Conservation (phyloP, 2,113 vertebrate genomes). For the Gallinago media region DNA sequence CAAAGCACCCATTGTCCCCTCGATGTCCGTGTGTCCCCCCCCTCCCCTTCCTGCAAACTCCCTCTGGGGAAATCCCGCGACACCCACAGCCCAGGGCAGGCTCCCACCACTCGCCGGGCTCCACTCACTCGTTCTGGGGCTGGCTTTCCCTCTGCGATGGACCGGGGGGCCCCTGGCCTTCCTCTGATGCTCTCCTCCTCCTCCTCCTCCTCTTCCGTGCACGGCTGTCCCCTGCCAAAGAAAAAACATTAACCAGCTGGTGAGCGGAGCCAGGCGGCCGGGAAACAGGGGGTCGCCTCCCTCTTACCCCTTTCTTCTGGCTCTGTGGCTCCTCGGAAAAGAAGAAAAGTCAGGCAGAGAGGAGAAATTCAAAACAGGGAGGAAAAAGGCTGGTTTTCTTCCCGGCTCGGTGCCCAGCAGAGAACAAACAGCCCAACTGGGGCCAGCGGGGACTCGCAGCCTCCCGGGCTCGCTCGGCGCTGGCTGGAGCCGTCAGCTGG, state of each 20-base stretch:
- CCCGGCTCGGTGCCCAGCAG: not conserved
- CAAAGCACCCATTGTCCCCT: not conserved
- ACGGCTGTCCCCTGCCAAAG: not conserved
- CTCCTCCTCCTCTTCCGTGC: not conserved
- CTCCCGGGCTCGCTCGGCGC: not conserved
- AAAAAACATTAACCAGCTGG: conserved; percentile 45
- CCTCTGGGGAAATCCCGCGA: fast-evolving
- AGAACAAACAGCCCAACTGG: conserved; percentile 17
- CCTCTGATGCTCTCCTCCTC: conserved; percentile 5
- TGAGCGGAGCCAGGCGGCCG: not conserved
- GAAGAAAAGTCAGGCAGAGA: not conserved
- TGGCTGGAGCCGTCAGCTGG: conserved; percentile 2
- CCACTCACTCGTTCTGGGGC: not conserved
- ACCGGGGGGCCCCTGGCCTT: not conserved
- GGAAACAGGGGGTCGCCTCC: not conserved
- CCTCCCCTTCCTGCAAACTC: not conserved
- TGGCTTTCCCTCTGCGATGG: not conserved
- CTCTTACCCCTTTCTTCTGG: not conserved
- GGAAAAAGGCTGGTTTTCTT: not conserved
- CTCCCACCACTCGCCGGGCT: not conserved
- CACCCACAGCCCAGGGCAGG: fast-evolving
- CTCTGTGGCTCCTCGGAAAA: not conserved
- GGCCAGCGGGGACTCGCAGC: not conserved
- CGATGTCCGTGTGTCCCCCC: no score
- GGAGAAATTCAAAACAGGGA: not conserved